These are phyloP conservation scores for Hypomesus transpacificus DNA, from an alignment of 2,113 vertebrate species.

Conservation along the genomic window DNA sequence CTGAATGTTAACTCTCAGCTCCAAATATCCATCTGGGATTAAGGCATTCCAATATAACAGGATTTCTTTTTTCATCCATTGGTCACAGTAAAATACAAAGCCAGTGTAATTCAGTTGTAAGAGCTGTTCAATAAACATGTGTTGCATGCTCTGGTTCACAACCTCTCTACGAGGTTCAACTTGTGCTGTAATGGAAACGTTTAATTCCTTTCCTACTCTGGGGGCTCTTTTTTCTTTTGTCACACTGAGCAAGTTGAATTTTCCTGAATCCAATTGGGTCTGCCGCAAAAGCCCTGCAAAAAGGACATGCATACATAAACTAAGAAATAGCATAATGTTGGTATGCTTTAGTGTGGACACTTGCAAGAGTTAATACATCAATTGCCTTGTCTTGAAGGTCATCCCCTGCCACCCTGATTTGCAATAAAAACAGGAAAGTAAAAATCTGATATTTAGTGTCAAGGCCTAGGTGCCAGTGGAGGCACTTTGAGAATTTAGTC, in stretches of 20 bases:
- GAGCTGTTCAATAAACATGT: constrained; percentile 67
- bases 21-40: constrained; percentile 26
- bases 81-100: constrained; percentile 42
- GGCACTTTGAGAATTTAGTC: constrained; percentile 64
- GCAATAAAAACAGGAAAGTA: constrained; percentile 44
- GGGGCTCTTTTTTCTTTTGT: constrained; percentile 17
- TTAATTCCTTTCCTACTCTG: constrained; percentile 43
- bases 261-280: constrained; percentile 52
- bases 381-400: constrained; percentile 53
- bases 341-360: constrained; percentile 55
- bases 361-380: constrained; percentile 42
- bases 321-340: constrained; percentile 40
- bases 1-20: constrained; percentile 39
- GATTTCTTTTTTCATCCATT: constrained; percentile 30
- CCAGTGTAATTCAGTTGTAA: constrained; percentile 42
- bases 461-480: constrained; percentile 51
- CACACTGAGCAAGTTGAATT: constrained; percentile 29
- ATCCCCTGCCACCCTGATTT: constrained; percentile 37
- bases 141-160: constrained; percentile 61
- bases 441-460: constrained; percentile 60
- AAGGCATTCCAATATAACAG: constrained; percentile 44
- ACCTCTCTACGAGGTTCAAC: constrained; percentile 57
- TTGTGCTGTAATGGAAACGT: constrained; percentile 63
- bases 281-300: constrained; percentile 24
- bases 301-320: constrained; percentile 33